A percentile compares a stretch with the other conserved stretches of the same genome.
These are phyloP conservation scores for Diaprepes abbreviatus DNA, from an alignment of 2,888 invertebrate genomes.

Conservation along the genomic window DNA sequence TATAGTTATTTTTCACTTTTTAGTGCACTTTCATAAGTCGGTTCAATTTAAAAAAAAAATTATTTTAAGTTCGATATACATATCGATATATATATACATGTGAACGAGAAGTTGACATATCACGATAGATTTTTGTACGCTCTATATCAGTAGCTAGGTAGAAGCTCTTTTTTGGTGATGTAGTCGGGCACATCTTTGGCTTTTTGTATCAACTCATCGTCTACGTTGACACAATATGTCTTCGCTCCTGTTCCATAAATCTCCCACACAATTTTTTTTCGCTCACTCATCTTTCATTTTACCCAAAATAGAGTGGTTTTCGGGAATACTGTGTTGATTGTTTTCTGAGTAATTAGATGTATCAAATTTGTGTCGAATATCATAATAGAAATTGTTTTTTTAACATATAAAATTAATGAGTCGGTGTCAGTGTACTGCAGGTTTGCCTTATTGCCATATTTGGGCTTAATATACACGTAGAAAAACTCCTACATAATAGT, in stretches of 20 bases:
- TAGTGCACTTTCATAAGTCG: no score
- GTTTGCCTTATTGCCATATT: slow-evolving; percentile 18
- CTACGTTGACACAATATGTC: slow-evolving; percentile 34
- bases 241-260: slow-evolving; percentile 40
- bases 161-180: slow-evolving; percentile 10
- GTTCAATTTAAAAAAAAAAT: no score
- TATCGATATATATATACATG: background rate
- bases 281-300: no score
- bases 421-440: slow-evolving; percentile 36
- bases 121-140: background rate
- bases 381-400: slow-evolving; percentile 35
- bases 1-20: no score
- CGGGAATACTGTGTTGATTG: slow-evolving; percentile 29
- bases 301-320: slow-evolving; percentile 25
- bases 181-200: slow-evolving; percentile 23
- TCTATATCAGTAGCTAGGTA: background rate
- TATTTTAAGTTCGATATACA: slow-evolving; percentile 10
- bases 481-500: no score
- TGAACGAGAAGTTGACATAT: slow-evolving; percentile 1
- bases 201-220: slow-evolving; percentile 26
- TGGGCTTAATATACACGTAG: slow-evolving; percentile 10
- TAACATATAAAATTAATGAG: slow-evolving; percentile 38
- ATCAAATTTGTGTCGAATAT: slow-evolving; percentile 25
- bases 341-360: slow-evolving; percentile 34
- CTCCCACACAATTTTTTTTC: slow-evolving; percentile 26